A percentile compares a stretch with the other conserved stretches of the same genome.
Conservation (phyloP, 2,113 vertebrate genomes). For the Rhinolophus ferrumequinum region DNA sequence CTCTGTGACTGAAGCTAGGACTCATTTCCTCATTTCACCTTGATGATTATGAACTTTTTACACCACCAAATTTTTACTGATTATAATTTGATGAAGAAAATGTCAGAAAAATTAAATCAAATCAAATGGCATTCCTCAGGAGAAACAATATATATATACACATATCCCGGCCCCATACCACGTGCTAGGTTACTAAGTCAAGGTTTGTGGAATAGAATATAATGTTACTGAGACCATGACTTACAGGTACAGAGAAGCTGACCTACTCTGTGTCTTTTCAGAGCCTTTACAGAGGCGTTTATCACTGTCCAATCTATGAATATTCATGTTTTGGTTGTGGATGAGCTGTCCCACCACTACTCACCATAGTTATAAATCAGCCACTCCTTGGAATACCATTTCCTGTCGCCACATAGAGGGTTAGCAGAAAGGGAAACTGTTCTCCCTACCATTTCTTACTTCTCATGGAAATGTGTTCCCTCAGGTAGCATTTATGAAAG, state of each 20-base stretch:
- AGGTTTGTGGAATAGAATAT: not conserved
- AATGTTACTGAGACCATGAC: not conserved
- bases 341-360: not conserved
- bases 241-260: conserved; percentile 27
- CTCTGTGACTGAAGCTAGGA: conserved; percentile 10
- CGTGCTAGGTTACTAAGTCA: not conserved
- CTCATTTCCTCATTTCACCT: conserved; percentile 55
- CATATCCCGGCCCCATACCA: not conserved
- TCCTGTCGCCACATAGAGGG: conserved; percentile 9
- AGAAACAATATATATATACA: not conserved
- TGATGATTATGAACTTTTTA: conserved; percentile 69
- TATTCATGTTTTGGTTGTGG: not conserved
- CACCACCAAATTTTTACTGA: conserved; percentile 52
- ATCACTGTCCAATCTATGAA: conserved; percentile 52
- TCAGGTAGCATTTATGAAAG: conserved; percentile 60
- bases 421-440: not conserved
- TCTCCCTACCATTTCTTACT: conserved; percentile 4
- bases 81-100: conserved; percentile 77
- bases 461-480: conserved; percentile 55
- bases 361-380: conserved; percentile 11
- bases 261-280: conserved; percentile 26
- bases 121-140: conserved; percentile 45
- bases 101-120: conserved; percentile 74
- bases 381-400: not conserved
- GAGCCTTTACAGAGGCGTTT: conserved; percentile 33